Conservation (phyloP, 92 coral and sea anemone species). For the Zoanthus solanderi region DNA sequence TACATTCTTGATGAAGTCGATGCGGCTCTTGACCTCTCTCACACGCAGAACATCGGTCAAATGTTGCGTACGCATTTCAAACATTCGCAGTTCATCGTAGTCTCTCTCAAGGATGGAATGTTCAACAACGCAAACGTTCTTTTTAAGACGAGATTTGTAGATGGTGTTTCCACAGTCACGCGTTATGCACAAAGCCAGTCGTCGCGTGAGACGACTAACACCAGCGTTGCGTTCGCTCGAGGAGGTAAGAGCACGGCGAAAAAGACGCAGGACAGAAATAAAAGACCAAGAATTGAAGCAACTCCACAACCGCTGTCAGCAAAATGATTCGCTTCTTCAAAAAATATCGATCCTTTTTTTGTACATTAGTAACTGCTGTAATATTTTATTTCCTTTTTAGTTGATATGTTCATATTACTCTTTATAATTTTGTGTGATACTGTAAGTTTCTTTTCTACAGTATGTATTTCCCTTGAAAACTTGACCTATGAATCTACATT, state of each 20-base stretch:
- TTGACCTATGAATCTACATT: no score
- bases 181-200: constrained; percentile 94
- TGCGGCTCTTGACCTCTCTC: constrained; percentile 98
- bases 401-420: no score
- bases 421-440: no score
- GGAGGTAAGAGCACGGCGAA: constrained; percentile 69
- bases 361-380: no score
- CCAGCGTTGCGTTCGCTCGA: constrained; percentile 46
- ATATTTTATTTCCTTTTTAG: no score
- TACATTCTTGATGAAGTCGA: constrained; percentile 98
- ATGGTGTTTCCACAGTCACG: constrained; percentile 98
- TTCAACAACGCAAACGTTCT: constrained; percentile 98
- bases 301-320: constrained; percentile 39
- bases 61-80: constrained; percentile 95
- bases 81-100: constrained; percentile 98
- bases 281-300: constrained; percentile 72
- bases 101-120: constrained; percentile 99
- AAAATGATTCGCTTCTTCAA: no score
- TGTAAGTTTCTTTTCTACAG: no score
- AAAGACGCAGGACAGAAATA: constrained; percentile 70
- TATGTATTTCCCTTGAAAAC: no score
- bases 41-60: constrained; percentile 98
- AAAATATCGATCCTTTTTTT: no score
- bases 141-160: constrained; percentile 96
- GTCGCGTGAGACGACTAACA: constrained; percentile 65